Evolutionary conservation across 1,140 invertebrate genomes (phyloP).

Genomic region (Sminthurinus signatus): DNA sequence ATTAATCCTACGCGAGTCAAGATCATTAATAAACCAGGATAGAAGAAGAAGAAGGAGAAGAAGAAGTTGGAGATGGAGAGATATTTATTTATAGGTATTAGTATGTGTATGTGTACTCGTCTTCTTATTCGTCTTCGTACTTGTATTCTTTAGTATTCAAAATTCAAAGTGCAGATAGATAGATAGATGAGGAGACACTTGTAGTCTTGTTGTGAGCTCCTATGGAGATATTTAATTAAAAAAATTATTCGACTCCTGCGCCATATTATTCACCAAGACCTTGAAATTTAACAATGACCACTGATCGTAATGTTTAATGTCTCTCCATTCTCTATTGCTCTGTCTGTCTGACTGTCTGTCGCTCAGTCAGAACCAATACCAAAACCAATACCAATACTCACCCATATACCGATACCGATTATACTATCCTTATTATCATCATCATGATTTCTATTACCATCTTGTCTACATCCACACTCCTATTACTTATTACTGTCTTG

Average conservation of each 20-base stretch:
- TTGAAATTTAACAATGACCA: constrained; percentile 37
- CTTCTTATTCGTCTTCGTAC: too few species aligned
- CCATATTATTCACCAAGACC: constrained; percentile 23
- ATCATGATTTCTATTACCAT: background rate
- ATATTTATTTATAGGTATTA: constrained; percentile 35
- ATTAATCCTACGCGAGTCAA: constrained; percentile 29
- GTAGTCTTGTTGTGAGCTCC: constrained; percentile 35
- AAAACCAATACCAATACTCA: constrained; percentile 1
- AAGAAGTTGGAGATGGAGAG: too few species aligned
- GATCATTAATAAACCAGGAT: constrained; percentile 38
- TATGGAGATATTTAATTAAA: constrained; percentile 41
- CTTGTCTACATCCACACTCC: background rate
- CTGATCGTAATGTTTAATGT: constrained; percentile 35
- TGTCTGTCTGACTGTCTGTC: too few species aligned
- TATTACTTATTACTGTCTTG: too few species aligned
- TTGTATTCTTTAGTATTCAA: too few species aligned
- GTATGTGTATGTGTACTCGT: constrained; percentile 1
- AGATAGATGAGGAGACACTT: constrained; percentile 36
- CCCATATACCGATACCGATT: background rate
- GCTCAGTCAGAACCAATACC: too few species aligned
- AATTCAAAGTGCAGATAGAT: too few species aligned
- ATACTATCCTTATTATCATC: background rate
- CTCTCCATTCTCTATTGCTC: constrained; percentile 5
- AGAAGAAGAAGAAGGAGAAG: too few species aligned
- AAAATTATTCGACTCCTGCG: too few species aligned